phyloP scores from a whole-genome alignment of 2,888 invertebrate species.

The Troides aeacus region DNA sequence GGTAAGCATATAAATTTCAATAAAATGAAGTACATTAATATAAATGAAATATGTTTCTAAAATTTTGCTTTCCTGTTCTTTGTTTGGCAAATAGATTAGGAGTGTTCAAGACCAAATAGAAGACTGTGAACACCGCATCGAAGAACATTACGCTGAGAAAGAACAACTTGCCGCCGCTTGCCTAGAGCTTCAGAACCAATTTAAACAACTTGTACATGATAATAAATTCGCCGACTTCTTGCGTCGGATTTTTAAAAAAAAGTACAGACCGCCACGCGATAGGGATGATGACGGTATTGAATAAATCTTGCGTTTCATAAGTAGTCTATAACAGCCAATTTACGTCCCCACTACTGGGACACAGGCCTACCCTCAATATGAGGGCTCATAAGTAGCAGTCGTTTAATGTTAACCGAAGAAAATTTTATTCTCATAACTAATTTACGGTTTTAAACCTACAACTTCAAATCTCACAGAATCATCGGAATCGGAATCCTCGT shows the following conservation, averaged over 20 bases:
- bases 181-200: slow-evolving; percentile 73
- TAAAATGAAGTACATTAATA: background rate
- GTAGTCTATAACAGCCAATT: too few relatives aligned
- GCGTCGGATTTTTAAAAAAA: slow-evolving; percentile 90
- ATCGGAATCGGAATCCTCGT: slow-evolving; percentile 66
- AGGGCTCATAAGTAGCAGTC: too few relatives aligned
- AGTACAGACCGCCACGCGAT: slow-evolving; percentile 85
- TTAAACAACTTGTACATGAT: slow-evolving; percentile 81
- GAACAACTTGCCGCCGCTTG: slow-evolving; percentile 49
- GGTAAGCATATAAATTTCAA: slow-evolving; percentile 40
- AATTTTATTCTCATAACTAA: too few relatives aligned
- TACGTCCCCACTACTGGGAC: too few relatives aligned
- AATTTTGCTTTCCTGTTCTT: background rate
- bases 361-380: too few relatives aligned
- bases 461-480: slow-evolving; percentile 46
- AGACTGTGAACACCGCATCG: slow-evolving; percentile 75
- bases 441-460: background rate
- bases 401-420: too few relatives aligned
- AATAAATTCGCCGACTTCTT: slow-evolving; percentile 90
- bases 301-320: background rate
- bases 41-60: background rate
- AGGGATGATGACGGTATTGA: slow-evolving; percentile 67
- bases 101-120: slow-evolving; percentile 74
- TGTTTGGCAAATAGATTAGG: slow-evolving; percentile 57
- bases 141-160: slow-evolving; percentile 63